Conservation (phyloP, 2,888 invertebrate species). For the Physocephala rufipes region DNA sequence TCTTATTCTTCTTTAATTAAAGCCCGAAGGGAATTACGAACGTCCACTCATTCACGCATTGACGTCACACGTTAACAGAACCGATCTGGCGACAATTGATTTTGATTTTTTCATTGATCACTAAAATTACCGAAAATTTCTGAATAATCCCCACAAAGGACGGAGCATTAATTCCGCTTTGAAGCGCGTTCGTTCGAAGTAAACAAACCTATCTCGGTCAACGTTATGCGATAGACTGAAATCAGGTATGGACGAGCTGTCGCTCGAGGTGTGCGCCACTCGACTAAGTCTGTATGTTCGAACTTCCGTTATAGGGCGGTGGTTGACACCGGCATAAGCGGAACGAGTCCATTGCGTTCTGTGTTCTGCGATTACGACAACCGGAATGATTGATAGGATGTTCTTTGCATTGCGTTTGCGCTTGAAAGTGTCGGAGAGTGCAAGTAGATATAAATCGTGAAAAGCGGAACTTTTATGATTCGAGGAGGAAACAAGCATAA, state of each 20-base stretch:
- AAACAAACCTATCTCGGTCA: constrained; percentile 63
- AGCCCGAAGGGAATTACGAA: no score
- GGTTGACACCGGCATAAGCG: constrained; percentile 9
- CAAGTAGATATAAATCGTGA: no score
- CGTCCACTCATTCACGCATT: neutral
- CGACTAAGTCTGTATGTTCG: neutral
- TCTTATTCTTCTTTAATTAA: no score
- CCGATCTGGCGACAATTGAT: neutral
- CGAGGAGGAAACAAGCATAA: no score
- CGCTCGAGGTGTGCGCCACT: constrained; percentile 19
- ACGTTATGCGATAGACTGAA: constrained; percentile 65
- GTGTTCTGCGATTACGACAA: no score
- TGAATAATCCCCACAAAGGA: no score
- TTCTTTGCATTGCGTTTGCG: no score
- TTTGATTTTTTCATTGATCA: no score
- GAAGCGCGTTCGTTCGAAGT: constrained; percentile 18
- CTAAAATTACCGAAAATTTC: no score
- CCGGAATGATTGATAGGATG: neutral
- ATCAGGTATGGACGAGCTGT: constrained; percentile 26
- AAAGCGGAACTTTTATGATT: no score
- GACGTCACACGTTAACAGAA: neutral
- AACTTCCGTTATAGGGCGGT: constrained; percentile 26
- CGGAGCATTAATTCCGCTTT: neutral
- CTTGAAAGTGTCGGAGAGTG: neutral
- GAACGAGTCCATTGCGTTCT: neutral